Percentiles rank a stretch among this genome's conserved stretches.
Evolutionary conservation across 2,113 vertebrate genomes (phyloP).

Genomic region (Trinectes maculatus): DNA sequence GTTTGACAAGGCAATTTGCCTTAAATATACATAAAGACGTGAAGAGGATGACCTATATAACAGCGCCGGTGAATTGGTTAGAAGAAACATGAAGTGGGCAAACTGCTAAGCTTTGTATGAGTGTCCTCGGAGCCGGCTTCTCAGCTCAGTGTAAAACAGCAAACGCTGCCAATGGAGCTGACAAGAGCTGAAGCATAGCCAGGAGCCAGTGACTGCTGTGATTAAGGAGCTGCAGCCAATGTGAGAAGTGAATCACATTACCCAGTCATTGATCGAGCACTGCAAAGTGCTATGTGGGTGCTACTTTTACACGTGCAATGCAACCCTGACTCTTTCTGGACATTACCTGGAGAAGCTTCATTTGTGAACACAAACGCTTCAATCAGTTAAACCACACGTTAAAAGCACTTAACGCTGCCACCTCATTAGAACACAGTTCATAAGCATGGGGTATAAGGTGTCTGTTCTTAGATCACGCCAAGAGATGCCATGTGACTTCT

Average conservation of each 20-base stretch:
- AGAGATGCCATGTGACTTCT: too few relatives aligned
- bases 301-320: neutral
- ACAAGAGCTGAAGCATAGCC: slow-evolving; percentile 2
- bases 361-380: too few relatives aligned
- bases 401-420: neutral
- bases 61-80: neutral
- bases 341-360: neutral
- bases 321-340: neutral
- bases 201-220: neutral
- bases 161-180: too few relatives aligned
- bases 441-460: neutral
- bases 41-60: neutral
- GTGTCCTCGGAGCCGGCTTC: neutral
- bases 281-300: slow-evolving; percentile 6
- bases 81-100: neutral
- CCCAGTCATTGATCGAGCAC: slow-evolving; percentile 11
- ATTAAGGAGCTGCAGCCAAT: slow-evolving; percentile 31
- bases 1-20: neutral
- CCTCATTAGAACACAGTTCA: neutral
- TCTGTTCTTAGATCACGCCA: neutral
- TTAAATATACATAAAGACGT: neutral
- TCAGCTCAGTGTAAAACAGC: neutral
- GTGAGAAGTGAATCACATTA: slow-evolving; percentile 29
- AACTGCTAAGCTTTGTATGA: neutral
- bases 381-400: too few relatives aligned